A percentile compares a stretch with the other conserved stretches of the same genome.
These are phyloP conservation scores for Ecliptopera silaceata DNA, from an alignment of 2,888 invertebrate genomes.

Conservation along the genomic window DNA sequence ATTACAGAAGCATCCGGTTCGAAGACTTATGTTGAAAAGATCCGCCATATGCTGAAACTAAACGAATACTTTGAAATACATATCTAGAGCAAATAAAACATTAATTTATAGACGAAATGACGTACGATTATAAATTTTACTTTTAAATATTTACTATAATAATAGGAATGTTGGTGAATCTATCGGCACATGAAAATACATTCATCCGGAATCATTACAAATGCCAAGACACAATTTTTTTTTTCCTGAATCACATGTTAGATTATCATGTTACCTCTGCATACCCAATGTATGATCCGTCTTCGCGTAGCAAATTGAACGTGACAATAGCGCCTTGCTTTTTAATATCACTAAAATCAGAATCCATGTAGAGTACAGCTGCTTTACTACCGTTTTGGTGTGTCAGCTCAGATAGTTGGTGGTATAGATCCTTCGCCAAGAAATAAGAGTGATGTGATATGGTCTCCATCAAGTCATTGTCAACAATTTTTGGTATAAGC, in stretches of 20 bases:
- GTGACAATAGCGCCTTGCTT: slow-evolving; percentile 94
- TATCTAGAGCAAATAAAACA: no score
- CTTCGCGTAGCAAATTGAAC: slow-evolving; percentile 92
- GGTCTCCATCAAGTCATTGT: slow-evolving; percentile 79
- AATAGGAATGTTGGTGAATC: no score
- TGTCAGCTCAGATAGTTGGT: slow-evolving; percentile 82
- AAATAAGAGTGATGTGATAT: slow-evolving; percentile 89
- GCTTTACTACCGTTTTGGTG: slow-evolving; percentile 89
- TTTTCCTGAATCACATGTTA: slow-evolving; percentile 2
- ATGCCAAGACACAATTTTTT: no score
- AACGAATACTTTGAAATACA: slow-evolving; percentile 30
- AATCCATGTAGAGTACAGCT: slow-evolving; percentile 88
- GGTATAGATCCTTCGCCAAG: slow-evolving; percentile 89
- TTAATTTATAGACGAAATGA: no score
- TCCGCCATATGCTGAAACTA: slow-evolving; percentile 95
- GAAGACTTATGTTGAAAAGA: slow-evolving; percentile 91
- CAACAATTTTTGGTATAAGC: slow-evolving; percentile 81
- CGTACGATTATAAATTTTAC: no score
- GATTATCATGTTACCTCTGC: slow-evolving; percentile 85
- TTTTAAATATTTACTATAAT: no score
- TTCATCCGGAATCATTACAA: no score
- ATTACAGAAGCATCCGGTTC: slow-evolving; percentile 98
- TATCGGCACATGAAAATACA: no score
- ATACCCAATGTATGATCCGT: slow-evolving; percentile 93
- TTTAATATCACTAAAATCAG: slow-evolving; percentile 83